Base-by-base conservation (phyloP, 2,797 vertebrate genomes). In the Propithecus deckenii region DNA sequence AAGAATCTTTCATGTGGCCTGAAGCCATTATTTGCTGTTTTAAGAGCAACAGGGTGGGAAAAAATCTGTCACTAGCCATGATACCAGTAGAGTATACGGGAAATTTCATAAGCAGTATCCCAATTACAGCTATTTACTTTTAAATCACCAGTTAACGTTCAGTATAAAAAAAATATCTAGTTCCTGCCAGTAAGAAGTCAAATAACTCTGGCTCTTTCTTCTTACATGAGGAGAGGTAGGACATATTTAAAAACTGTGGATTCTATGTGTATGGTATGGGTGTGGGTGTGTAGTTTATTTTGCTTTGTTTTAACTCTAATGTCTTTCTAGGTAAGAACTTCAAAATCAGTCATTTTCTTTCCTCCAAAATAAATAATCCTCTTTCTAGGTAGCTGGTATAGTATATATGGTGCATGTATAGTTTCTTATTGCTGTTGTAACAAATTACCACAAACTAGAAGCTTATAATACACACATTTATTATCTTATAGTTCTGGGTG, bases 61-160 rank as follows among this genome's bases (percentile, higher is more conserved):
- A 1, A 41, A 23, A 32, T 32, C 2, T 76, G 35, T 81, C 74
- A 86, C 50, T 76, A 76, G 61, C 14, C 75, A 86, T 23, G 89
- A 23, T 50, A 83, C 18, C 50, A 86, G 80, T 89, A 80, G 79
- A 97, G n/a, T 0, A 13, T 46, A 15, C 91, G 95, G 28, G 76
- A 89, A 91, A 96, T 43, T 97, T 95, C 81, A 84, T 55, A 95
- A 69, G 41, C 12, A 59, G 20, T 88, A 80, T 48, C 35, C 50
- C 38, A 85, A 85, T 48, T 57, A 32, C 18, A 92, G 35, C 4
- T 94, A 48, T 72, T 14, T 35, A 96, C 48, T 67, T 78, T 10
- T 63, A 93, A 93, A 28, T 28, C 43, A 71, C 71, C 38, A 89
- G 30, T 86, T 90, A 83, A 86, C 20, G 32, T 38, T 93, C 80